These are phyloP conservation scores for Nemotelus nigrinus DNA, from an alignment of 2,888 invertebrate species.

Conservation along the genomic window DNA sequence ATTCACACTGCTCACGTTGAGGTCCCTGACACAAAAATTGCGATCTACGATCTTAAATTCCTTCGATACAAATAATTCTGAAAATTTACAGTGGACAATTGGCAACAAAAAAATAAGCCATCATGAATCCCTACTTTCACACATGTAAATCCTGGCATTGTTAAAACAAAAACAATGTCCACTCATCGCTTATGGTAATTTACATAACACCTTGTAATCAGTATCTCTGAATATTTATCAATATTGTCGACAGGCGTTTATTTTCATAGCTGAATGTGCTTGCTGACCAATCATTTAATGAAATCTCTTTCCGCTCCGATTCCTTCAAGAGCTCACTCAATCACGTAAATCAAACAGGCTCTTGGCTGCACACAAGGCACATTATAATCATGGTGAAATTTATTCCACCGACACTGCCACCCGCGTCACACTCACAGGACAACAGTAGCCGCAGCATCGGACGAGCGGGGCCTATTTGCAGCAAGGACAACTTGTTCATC, in stretches of 20 bases:
- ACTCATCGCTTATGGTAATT: too few species aligned
- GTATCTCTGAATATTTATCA: too few species aligned
- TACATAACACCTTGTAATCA: too few species aligned
- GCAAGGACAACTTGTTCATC: slow-evolving; percentile 10
- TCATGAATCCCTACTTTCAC: too few species aligned
- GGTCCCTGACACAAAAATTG: too few species aligned
- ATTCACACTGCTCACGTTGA: too few species aligned
- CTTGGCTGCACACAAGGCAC: slow-evolving; percentile 10
- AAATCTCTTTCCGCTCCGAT: slow-evolving; percentile 26
- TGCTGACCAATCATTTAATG: slow-evolving; percentile 24
- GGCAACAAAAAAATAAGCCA: too few species aligned
- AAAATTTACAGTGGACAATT: too few species aligned
- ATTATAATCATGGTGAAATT: slow-evolving; percentile 29
- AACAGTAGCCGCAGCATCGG: not conserved
- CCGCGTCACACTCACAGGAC: not conserved
- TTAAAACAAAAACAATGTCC: too few species aligned
- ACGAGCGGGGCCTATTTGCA: slow-evolving; percentile 1
- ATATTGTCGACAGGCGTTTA: not conserved
- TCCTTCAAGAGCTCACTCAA: slow-evolving; percentile 13
- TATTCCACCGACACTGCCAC: not conserved
- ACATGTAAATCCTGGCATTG: too few species aligned
- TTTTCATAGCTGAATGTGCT: slow-evolving; percentile 16
- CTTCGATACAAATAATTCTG: too few species aligned
- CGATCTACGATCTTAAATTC: too few species aligned
- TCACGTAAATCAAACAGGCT: slow-evolving; percentile 30